Evolutionary conservation across 1,140 invertebrate species (phyloP).

Genomic region (Brachionus calyciflorus): DNA sequence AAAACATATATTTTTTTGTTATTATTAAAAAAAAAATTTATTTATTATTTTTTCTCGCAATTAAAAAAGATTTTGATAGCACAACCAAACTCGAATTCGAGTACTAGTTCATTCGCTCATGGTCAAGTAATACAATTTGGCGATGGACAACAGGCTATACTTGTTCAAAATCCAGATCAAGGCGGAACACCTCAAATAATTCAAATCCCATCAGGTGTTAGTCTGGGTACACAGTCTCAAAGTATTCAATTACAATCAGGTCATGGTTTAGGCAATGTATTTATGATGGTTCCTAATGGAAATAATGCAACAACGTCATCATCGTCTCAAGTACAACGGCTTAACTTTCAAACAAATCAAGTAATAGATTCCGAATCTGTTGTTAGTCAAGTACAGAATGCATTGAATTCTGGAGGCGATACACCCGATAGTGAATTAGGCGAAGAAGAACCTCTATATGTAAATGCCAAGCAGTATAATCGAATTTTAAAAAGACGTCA

Average conservation of each 20-base stretch:
- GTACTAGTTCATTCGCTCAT: not conserved
- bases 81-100: not conserved
- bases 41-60: not conserved
- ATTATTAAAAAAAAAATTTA: not conserved
- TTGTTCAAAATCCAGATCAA: conserved; percentile 33
- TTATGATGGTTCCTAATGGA: conserved; percentile 38
- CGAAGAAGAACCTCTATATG: conserved; percentile 75
- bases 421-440: not conserved
- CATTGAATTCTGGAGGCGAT: not conserved
- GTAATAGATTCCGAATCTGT: not conserved
- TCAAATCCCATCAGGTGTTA: not conserved
- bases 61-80: not conserved
- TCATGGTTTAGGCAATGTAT: not conserved
- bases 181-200: conserved; percentile 22
- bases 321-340: too few relatives aligned
- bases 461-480: conserved; percentile 87
- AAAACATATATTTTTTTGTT: too few relatives aligned
- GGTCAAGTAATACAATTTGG: conserved; percentile 35
- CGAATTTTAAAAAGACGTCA: conserved; percentile 59
- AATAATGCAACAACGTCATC: too few relatives aligned
- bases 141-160: conserved; percentile 42
- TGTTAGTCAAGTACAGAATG: not conserved
- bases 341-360: too few relatives aligned
- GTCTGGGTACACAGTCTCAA: not conserved
- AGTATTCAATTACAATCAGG: not conserved